Evolutionary conservation across 1,140 invertebrate genomes (phyloP), one percentile per base, ranked within the genome.

Genomic region (Apis florea): DNA sequence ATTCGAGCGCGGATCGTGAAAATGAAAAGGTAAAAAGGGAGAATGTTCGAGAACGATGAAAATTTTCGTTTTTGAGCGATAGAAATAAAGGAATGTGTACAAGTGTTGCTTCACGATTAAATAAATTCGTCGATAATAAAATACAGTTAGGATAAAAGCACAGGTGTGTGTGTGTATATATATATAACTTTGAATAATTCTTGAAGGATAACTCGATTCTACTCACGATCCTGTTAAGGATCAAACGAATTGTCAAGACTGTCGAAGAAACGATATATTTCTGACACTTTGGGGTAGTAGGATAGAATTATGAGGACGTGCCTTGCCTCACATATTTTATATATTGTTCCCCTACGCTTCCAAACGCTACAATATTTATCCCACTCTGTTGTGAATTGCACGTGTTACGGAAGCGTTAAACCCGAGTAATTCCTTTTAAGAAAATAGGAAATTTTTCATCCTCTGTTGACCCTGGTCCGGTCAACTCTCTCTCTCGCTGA

Each of bases 221-320:
- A 63, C 24, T 24, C 56, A n/a, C 67, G 58, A 63, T 40, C 13
- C 77, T 31, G 59, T 68, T 40, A 53, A 24, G 66, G n/a, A 59
- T 63, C 59, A 31, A 56, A 54, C 19, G 49, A 73, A 80, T 73
- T 66, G 69, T 66, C 69, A 53, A 61, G 59, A 54, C 69, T 80
- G 78, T 80, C 78, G 78, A 80, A 73, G 47, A 17, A 26, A n/a
- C 26, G 78, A 80, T 80, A 80, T 54, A 66, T 80, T 66, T 53
- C 78, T 56, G 69, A 73, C 69, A 80, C 51, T 80, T 73, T 66
- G 49, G 69, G 69, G n/a, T 64, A 49, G 69, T 56, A 12, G 68
- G 78, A 73, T 80, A 51, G 68, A 64, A 72, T 79, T 80, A 73
- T 73, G 70, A 66, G 69, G 53, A 70, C 61, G 69, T 73, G 69